Base-by-base conservation (phyloP, 2,888 invertebrate genomes). In the Neoitamus cyanurus region DNA sequence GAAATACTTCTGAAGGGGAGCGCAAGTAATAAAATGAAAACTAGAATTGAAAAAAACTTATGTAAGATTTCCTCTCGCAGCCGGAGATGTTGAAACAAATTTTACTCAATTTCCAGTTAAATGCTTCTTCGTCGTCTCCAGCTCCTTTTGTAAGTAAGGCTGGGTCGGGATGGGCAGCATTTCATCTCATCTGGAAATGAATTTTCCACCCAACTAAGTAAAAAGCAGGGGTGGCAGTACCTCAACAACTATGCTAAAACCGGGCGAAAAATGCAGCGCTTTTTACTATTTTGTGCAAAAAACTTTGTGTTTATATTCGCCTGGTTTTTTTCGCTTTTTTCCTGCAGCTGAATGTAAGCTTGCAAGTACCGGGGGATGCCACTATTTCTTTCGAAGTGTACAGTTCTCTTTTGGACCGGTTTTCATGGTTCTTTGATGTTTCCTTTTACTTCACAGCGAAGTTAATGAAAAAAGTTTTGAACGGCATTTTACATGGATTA, bases 401-500 rank as follows among this genome's bases (percentile, higher is more conserved):
- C 20, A n/a, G 9, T 7, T 58, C 25, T 5, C 9, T 58, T 15
- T 58, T 7, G 58, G 58, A 25, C 58, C 36, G 15, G 36, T 72
- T 72, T 69, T 72, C 72, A 31, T 15, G 31, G 72, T 73, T 73
- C 73, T 73, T 73, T 73, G 73, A 73, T 73, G 34, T 36, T 37
- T 9, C 72, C 30, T 72, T 72, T 34, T 72, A 15, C 34, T 31
- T 73, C 58, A 58, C 58, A 58, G 58, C 58, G 15, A 15, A 36
- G 73, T 20, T 73, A 73, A 73, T 73, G 73, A 73, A 73, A 73
- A 73, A 73, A 73, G 73, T 73, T 73, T 73, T 73, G 73, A 73
- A 36, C 73, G 73, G 73, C 73, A 73, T 73, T 73, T 73, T 58
- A 73, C 73, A 36, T 36, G 73, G 73, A 73, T 73, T 73, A 73